These are phyloP conservation scores for Brachionus manjavacas DNA, from an alignment of 1,140 invertebrate species.

Conservation along the genomic window DNA sequence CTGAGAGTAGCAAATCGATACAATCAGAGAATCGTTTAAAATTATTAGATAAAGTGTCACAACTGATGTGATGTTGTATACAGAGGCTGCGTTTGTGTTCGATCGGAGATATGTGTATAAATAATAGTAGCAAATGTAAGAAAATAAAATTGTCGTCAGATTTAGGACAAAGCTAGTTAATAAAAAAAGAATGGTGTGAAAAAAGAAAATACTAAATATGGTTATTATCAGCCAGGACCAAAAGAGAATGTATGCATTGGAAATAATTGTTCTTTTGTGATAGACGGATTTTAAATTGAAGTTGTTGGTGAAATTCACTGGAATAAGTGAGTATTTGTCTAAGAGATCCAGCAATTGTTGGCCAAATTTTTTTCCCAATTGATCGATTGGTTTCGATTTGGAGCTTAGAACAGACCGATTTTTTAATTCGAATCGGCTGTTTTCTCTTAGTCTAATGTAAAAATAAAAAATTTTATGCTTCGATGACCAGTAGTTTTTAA, in stretches of 20 bases:
- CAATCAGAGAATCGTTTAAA: not conserved
- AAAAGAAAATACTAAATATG: not conserved
- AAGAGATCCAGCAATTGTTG: not conserved
- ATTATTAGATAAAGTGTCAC: not conserved
- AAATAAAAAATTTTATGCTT: not conserved
- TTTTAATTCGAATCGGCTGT: not conserved
- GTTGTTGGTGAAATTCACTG: not conserved
- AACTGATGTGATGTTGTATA: not conserved
- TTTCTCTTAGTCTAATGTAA: not conserved
- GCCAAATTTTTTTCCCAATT: not conserved
- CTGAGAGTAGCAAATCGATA: not conserved
- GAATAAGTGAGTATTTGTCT: not conserved
- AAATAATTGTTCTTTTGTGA: not conserved
- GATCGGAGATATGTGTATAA: not conserved
- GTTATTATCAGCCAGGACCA: slow-evolving; percentile 2
- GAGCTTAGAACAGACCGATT: not conserved
- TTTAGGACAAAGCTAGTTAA: not conserved
- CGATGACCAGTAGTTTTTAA: not conserved
- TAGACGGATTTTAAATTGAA: not conserved
- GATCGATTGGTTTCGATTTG: not conserved
- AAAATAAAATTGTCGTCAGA: not conserved
- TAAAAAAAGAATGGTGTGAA: not conserved
- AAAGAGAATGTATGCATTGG: not conserved
- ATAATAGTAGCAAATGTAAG: not conserved
- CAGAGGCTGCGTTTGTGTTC: not conserved